Base-by-base conservation (phyloP, 2,113 vertebrate genomes). In the Pipa parva region DNA sequence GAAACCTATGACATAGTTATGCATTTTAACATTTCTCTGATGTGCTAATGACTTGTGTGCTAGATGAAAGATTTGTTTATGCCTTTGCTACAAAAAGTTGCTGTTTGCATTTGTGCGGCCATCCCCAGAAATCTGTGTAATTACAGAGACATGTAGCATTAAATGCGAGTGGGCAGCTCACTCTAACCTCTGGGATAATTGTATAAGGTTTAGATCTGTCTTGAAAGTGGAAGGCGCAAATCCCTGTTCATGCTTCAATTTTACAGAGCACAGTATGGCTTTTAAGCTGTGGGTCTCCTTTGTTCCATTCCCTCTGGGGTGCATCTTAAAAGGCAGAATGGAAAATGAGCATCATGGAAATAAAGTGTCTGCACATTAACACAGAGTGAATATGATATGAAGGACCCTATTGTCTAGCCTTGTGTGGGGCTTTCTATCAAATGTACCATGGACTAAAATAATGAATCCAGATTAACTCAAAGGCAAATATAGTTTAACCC, bases 281-380 rank as follows among this genome's bases (percentile, higher is more conserved):
- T 59, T 59, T 51, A 68, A 56, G 45, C 65, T 37, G 56, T 50
- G 7, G 66, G 66, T 60, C 31, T 52, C 66, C 57, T 61, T 70
- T 70, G 58, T 70, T 70, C 58, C 49, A 29, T 70, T 70, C 66
- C 58, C 58, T 61, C 66, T 31, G 58, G 66, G 66, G 66, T 61
- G 58, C 58, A 36, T 54, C 58, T 70, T 70, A 61, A 70, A 70
- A 70, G 66, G 66, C 36, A 70, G 48, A 70, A 61, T 54, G 59
- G 66, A 61, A 70, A 70, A 70, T 61, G 58, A 70, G 66, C 49
- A 22, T 52, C 9, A 21, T 24, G 58, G 58, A 70, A 61, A 61
- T 61, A 70, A 70, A 70, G 54, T 48, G 57, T 70, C 33, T 54
- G 57, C 48, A 69, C 20, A 61, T 60, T 69, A 39, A 57, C 54